phyloP scores from a whole-genome alignment of 2,797 vertebrate genomes.

The Epinephelus malabaricus region DNA sequence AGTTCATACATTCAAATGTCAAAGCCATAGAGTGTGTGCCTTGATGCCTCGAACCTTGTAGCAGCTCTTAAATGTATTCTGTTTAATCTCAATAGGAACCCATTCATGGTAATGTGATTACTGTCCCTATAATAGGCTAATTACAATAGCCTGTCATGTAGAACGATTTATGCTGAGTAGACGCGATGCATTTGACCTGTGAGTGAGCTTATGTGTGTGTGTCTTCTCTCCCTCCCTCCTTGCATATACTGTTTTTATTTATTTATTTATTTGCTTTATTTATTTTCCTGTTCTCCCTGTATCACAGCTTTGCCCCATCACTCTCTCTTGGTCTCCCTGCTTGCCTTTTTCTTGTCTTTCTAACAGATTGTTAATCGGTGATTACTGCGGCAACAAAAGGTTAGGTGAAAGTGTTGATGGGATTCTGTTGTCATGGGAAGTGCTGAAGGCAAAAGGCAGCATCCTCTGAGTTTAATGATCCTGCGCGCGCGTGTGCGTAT shows the following conservation, averaged over 20 bases:
- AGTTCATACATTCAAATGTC: conserved; percentile 6
- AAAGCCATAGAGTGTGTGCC: conserved; percentile 9
- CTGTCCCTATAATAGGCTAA: conserved; percentile 66
- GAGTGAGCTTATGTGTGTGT: conserved; percentile 16
- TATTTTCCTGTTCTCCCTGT: conserved; percentile 42
- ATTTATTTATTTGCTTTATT: conserved; percentile 43
- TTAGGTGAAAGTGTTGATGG: conserved; percentile 75
- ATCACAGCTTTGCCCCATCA: conserved; percentile 33
- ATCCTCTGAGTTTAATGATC: conserved; percentile 70
- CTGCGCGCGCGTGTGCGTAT: conserved; percentile 54
- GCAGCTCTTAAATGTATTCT: conserved; percentile 51
- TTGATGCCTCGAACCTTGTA: conserved; percentile 34
- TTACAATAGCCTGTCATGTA: conserved; percentile 68
- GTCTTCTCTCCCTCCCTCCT: conserved; percentile 1
- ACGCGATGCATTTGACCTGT: conserved; percentile 58
- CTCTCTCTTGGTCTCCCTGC: conserved; percentile 21
- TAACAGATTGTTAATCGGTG: conserved; percentile 76
- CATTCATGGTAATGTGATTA: conserved; percentile 61
- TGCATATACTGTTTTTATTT: conserved; percentile 29
- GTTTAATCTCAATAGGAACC: conserved; percentile 50
- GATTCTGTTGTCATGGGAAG: conserved; percentile 76
- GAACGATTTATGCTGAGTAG: conserved; percentile 69
- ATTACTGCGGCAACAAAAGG: conserved; percentile 78
- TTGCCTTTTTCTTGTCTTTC: conserved; percentile 61
- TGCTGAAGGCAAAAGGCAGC: conserved; percentile 69